Percentiles rank a stretch among this genome's conserved stretches.
These are phyloP conservation scores for Smittia sp. DNA, from an alignment of 2,888 invertebrate species.

Conservation along the genomic window DNA sequence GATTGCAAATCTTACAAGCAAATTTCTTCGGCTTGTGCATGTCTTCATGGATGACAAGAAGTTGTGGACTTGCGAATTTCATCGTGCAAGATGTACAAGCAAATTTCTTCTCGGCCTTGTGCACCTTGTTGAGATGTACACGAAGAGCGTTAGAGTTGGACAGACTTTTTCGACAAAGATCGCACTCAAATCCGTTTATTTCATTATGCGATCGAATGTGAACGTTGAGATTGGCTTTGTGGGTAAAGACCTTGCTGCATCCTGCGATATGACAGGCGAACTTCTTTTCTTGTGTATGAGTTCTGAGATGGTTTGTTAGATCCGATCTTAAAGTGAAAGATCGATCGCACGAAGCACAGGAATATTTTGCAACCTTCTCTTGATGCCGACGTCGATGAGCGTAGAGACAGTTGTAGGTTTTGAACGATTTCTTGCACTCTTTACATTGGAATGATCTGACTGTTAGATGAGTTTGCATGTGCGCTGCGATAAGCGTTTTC, in stretches of 20 bases:
- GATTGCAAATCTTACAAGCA: conserved; percentile 24
- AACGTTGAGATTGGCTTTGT: conserved; percentile 30
- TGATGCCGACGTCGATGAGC: conserved; percentile 4
- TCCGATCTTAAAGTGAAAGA: conserved; percentile 16
- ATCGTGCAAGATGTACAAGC: background rate
- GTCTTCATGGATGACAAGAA: background rate
- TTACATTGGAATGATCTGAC: background rate
- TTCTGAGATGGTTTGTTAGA: conserved; percentile 9
- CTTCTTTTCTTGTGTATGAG: conserved; percentile 14
- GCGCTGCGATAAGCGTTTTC: conserved; percentile 6
- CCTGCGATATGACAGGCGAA: conserved; percentile 12
- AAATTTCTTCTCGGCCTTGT: conserved; percentile 32
- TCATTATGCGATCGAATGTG: conserved; percentile 12
- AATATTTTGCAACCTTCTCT: background rate
- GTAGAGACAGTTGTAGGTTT: conserved; percentile 27
- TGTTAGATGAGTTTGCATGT: conserved; percentile 37
- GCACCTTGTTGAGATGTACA: conserved; percentile 24
- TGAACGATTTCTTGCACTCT: conserved; percentile 30
- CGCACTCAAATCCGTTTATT: conserved; percentile 7
- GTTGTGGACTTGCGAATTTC: conserved; percentile 20
- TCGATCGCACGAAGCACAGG: conserved; percentile 30
- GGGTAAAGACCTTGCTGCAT: conserved; percentile 9
- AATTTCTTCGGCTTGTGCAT: conserved; percentile 23
- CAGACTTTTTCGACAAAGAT: conserved; percentile 16
- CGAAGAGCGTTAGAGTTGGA: conserved; percentile 31